Conservation (phyloP, 2,113 vertebrate species). For the Xiphophorus couchianus region DNA sequence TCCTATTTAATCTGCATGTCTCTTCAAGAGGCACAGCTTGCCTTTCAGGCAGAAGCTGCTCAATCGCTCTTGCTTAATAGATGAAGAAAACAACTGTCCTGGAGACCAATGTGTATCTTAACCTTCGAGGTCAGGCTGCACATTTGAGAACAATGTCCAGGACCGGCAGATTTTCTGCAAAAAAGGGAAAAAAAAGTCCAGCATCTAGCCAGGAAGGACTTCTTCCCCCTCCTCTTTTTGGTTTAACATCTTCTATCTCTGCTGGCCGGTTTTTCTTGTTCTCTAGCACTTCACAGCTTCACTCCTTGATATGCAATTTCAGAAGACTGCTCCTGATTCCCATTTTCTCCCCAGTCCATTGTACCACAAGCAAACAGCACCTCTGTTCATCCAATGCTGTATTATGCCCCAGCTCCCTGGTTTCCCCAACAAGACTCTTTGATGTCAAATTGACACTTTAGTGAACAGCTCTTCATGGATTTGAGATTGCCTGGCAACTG, state of each 20-base stretch:
- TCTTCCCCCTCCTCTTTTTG: conserved; percentile 24
- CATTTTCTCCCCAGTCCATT: conserved; percentile 47
- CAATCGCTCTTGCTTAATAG: conserved; percentile 61
- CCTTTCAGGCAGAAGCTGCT: conserved; percentile 63
- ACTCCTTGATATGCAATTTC: conserved; percentile 45
- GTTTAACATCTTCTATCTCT: conserved; percentile 37
- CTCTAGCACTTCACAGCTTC: conserved; percentile 29
- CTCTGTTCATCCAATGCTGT: conserved; percentile 71
- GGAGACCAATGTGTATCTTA: conserved; percentile 70
- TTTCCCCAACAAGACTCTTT: conserved; percentile 73
- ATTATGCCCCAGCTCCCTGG: conserved; percentile 49
- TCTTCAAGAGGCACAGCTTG: conserved; percentile 58
- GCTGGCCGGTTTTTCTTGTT: conserved; percentile 28
- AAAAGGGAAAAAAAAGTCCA: conserved; percentile 3
- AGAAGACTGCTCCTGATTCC: conserved; percentile 28
- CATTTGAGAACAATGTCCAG: conserved; percentile 21
- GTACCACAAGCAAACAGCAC: conserved; percentile 44
- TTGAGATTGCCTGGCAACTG: conserved; percentile 80
- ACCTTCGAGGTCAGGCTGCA: conserved; percentile 61
- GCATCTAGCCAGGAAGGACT: conserved; percentile 12
- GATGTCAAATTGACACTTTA: conserved; percentile 82
- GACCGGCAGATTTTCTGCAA: conserved; percentile 35
- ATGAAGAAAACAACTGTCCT: conserved; percentile 61
- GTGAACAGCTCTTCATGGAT: conserved; percentile 76
- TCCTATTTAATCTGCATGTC: conserved; percentile 61